A percentile compares a stretch with the other conserved stretches of the same genome.
Evolutionary conservation across 2,888 invertebrate genomes (phyloP).

Genomic region (Rhopalosiphum nymphaeae): DNA sequence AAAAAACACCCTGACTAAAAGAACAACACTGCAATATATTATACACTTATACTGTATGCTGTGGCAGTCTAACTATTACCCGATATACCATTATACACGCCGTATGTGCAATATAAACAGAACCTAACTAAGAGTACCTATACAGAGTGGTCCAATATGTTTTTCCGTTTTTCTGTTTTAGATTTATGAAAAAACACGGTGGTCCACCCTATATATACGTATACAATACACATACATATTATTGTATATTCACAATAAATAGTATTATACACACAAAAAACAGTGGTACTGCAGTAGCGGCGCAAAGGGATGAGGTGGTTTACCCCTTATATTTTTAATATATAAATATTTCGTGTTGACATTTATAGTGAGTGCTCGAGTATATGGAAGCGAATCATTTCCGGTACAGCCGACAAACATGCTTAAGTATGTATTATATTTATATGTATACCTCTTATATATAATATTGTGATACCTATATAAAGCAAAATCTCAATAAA

Average conservation of each 20-base stretch:
- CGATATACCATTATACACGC: neutral
- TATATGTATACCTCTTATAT: neutral
- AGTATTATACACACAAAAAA: neutral
- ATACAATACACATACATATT: neutral
- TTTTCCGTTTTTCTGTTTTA: neutral
- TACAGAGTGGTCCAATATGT: neutral
- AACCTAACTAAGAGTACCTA: neutral
- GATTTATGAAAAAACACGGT: neutral
- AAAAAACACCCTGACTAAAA: neutral
- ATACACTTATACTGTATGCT: neutral
- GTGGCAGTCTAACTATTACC: slow-evolving; percentile 42
- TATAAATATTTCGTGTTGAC: neutral
- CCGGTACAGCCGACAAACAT: neutral
- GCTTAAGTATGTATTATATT: neutral
- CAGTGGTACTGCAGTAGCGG: neutral
- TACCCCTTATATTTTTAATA: neutral
- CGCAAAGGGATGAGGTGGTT: neutral
- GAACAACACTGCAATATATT: slow-evolving; percentile 25
- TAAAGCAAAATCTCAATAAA: neutral
- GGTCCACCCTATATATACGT: neutral
- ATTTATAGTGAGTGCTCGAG: neutral
- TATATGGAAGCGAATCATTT: neutral
- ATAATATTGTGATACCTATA: neutral
- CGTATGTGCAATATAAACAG: neutral
- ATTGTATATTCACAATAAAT: neutral